Conservation (phyloP, 2,113 vertebrate genomes). For the Brevimyrus niger region DNA sequence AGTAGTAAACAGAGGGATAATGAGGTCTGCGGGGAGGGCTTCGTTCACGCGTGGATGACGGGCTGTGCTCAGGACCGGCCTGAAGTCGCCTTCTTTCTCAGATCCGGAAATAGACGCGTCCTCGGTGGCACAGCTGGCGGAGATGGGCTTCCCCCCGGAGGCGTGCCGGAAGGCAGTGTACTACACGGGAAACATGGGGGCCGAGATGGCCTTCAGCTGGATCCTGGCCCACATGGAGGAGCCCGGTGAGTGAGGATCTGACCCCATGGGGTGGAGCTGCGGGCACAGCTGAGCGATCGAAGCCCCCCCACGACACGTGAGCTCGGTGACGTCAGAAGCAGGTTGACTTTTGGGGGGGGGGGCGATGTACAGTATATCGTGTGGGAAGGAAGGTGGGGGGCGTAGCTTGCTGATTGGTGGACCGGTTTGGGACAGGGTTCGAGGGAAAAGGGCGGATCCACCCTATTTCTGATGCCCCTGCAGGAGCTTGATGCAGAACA, state of each 20-base stretch:
- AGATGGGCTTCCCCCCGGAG: constrained; percentile 97
- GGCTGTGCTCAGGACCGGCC: not conserved
- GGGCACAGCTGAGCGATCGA: too few species aligned
- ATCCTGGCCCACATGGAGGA: constrained; percentile 99
- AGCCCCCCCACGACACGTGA: too few species aligned
- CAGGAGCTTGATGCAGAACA: not conserved
- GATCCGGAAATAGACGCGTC: constrained; percentile 91
- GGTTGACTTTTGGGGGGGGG: not conserved
- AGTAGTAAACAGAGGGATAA: not conserved
- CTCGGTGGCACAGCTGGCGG: constrained; percentile 90
- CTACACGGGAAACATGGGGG: constrained; percentile 94
- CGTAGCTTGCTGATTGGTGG: not conserved
- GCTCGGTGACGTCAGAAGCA: too few species aligned
- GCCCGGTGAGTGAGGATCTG: constrained; percentile 65
- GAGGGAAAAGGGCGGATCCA: not conserved
- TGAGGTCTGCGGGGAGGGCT: not conserved
- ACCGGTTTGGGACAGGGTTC: not conserved
- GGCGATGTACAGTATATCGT: not conserved
- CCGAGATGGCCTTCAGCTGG: constrained; percentile 98
- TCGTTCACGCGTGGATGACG: not conserved
- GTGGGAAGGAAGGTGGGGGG: not conserved
- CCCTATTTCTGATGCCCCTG: not conserved
- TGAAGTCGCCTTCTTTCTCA: constrained; percentile 37
- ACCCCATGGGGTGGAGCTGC: too few species aligned
- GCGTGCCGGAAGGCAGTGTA: constrained; percentile 96